Percentiles rank a stretch among this genome's conserved stretches.
Evolutionary conservation across 2,888 invertebrate species (phyloP).

Genomic region (Drosophila suboccidentalis): DNA sequence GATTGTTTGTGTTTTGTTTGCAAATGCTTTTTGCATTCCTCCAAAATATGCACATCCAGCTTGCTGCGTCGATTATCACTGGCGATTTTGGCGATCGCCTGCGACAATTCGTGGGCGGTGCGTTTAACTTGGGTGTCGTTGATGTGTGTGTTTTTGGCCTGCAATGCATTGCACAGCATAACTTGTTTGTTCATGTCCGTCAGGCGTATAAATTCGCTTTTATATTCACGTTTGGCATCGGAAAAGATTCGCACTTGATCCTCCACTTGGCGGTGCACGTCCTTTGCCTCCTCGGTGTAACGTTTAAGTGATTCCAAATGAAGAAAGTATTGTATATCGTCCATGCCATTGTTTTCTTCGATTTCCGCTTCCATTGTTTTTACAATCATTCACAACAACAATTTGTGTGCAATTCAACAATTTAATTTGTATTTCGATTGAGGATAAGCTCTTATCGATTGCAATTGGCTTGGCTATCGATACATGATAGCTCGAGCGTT

Average conservation of each 20-base stretch:
- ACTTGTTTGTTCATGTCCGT: constrained; percentile 57
- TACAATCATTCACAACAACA: neutral
- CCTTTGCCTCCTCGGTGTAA: constrained; percentile 65
- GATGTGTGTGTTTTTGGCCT: constrained; percentile 17
- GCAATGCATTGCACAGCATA: constrained; percentile 49
- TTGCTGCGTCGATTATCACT: constrained; percentile 55
- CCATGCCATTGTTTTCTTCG: constrained; percentile 24
- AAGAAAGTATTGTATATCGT: constrained; percentile 76
- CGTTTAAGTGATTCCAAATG: constrained; percentile 79
- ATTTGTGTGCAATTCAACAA: neutral
- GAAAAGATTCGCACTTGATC: constrained; percentile 69
- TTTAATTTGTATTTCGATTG: constrained; percentile 19
- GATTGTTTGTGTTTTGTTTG: constrained; percentile 15
- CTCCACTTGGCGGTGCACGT: constrained; percentile 75
- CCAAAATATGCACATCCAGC: constrained; percentile 50
- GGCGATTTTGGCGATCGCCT: constrained; percentile 47
- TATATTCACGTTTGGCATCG: constrained; percentile 74
- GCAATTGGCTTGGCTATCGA: constrained; percentile 23
- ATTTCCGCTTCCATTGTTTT: constrained; percentile 31
- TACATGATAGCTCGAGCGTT: neutral
- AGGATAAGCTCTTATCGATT: constrained; percentile 4
- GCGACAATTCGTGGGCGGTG: constrained; percentile 32
- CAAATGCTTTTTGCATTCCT: constrained; percentile 35
- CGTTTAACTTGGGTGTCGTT: constrained; percentile 30
- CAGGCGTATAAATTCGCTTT: constrained; percentile 58